Evolutionary conservation across 2,888 invertebrate genomes (phyloP).

Genomic region (Chrysodeixis includens): DNA sequence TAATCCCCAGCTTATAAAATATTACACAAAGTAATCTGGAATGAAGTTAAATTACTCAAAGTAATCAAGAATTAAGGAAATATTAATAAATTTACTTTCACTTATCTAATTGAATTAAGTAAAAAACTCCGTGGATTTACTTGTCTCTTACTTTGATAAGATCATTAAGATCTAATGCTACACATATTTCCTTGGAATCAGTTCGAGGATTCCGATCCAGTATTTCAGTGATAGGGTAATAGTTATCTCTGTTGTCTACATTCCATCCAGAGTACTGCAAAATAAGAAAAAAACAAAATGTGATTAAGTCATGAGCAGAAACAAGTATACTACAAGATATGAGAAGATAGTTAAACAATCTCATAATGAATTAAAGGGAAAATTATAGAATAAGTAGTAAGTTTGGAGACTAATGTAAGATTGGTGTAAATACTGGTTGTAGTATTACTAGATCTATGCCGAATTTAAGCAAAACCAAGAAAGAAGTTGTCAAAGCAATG

Average conservation of each 20-base stretch:
- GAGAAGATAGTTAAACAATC: too few species aligned
- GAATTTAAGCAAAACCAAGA: too few species aligned
- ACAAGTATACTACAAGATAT: too few species aligned
- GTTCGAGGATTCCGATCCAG: constrained; percentile 87
- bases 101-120: constrained; percentile 85
- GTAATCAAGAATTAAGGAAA: constrained; percentile 85
- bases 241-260: constrained; percentile 89
- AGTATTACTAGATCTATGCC: too few species aligned
- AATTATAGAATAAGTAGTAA: too few species aligned
- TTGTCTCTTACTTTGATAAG: constrained; percentile 88
- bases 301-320: neutral
- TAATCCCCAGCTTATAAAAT: constrained; percentile 86
- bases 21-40: constrained; percentile 85
- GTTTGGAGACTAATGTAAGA: too few species aligned
- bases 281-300: constrained; percentile 15
- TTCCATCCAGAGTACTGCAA: constrained; percentile 91
- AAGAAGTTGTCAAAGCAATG: too few species aligned
- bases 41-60: constrained; percentile 85
- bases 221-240: constrained; percentile 89
- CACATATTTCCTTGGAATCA: constrained; percentile 88
- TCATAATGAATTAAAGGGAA: too few species aligned
- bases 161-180: constrained; percentile 88
- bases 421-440: too few species aligned
- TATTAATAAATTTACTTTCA: constrained; percentile 80
- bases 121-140: constrained; percentile 79